phyloP scores from a whole-genome alignment of 2,888 invertebrate species.

The Andrena minutula region DNA sequence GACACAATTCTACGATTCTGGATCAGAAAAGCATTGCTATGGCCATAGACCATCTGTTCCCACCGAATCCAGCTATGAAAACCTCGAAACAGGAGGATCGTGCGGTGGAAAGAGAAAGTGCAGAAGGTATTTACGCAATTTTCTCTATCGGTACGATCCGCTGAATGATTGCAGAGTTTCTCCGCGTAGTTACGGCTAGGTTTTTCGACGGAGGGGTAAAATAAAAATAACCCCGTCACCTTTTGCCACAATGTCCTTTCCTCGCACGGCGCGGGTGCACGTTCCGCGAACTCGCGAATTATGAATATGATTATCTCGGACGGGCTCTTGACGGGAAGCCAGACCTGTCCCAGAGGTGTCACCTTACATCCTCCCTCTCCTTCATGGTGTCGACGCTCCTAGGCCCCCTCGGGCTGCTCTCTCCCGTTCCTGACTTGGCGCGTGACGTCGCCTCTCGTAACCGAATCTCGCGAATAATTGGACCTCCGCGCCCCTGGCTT shows the following conservation, averaged over 20 bases:
- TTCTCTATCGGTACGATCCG: constrained; percentile 11
- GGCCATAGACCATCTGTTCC: constrained; percentile 7
- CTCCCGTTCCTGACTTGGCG: constrained; percentile 57
- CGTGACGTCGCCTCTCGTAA: constrained; percentile 67
- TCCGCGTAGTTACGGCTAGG: neutral
- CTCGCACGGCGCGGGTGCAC: constrained; percentile 66
- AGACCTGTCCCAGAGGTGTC: constrained; percentile 81
- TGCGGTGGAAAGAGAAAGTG: neutral
- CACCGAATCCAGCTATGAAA: neutral
- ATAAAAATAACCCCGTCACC: constrained; percentile 53
- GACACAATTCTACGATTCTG: neutral
- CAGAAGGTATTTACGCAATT: constrained; percentile 1
- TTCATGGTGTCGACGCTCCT: constrained; percentile 68
- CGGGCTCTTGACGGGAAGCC: constrained; percentile 79
- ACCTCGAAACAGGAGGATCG: neutral
- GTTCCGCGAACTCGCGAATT: constrained; percentile 82
- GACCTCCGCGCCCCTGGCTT: constrained; percentile 60
- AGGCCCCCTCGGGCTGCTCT: constrained; percentile 43
- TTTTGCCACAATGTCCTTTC: constrained; percentile 55
- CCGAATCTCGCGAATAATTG: constrained; percentile 78
- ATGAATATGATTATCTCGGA: constrained; percentile 82
- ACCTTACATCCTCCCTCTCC: constrained; percentile 79
- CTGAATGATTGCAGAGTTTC: constrained; percentile 3
- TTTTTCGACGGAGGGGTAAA: neutral
- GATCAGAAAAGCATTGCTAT: neutral